Conservation (phyloP, 2,113 vertebrate genomes). For the Vanacampus margaritifer region DNA sequence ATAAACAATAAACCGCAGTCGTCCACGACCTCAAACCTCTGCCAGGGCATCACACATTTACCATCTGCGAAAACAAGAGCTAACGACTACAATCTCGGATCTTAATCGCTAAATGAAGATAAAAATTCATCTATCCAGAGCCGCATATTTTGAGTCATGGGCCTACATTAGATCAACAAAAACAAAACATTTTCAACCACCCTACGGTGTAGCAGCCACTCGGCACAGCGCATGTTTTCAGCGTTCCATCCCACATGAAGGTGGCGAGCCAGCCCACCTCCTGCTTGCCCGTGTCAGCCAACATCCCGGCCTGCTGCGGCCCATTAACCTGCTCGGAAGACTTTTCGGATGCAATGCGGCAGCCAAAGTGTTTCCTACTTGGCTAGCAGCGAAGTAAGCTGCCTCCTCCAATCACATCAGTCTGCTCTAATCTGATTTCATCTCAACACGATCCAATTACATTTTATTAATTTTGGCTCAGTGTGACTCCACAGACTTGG, state of each 20-base stretch:
- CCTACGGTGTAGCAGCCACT: too few species aligned
- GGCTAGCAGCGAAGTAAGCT: slow-evolving; percentile 32
- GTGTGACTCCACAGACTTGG: slow-evolving; percentile 52
- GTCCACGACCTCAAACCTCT: background rate
- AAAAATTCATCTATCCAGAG: too few species aligned
- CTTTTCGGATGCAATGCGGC: slow-evolving; percentile 43
- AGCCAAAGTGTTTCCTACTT: slow-evolving; percentile 51
- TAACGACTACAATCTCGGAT: background rate
- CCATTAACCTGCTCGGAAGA: slow-evolving; percentile 57
- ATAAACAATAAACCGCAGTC: background rate
- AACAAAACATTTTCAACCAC: too few species aligned
- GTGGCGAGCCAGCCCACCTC: slow-evolving; percentile 17
- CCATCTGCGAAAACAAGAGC: background rate
- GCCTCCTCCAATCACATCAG: slow-evolving; percentile 61
- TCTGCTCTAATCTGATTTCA: slow-evolving; percentile 54
- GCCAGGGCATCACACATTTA: background rate
- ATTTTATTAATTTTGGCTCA: slow-evolving; percentile 67
- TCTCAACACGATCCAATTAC: slow-evolving; percentile 63
- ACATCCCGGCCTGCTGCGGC: slow-evolving; percentile 46
- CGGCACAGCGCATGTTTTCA: background rate
- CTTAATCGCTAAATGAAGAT: too few species aligned
- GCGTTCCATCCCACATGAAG: background rate
- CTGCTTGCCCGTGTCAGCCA: slow-evolving; percentile 35
- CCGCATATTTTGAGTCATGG: too few species aligned
- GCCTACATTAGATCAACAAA: too few species aligned